Evolutionary conservation across 2,888 invertebrate species (phyloP), one percentile per base, ranked within the genome.

Genomic region (Rhagium mordax): DNA sequence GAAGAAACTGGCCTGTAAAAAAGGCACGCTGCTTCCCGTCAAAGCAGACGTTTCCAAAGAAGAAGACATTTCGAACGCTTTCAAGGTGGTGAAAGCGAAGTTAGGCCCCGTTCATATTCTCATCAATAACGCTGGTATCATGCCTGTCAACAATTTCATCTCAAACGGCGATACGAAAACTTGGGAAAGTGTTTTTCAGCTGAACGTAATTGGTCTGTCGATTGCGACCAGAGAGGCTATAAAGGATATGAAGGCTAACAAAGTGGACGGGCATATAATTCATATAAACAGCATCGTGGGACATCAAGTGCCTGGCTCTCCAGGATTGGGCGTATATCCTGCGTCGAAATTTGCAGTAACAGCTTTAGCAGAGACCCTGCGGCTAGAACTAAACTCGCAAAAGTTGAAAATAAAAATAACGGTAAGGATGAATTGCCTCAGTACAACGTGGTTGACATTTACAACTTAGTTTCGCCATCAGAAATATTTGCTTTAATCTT

Each of bases 111-210:
- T 87, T 10, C 83, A 86, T 62, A 82, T 87, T 59, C 78, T 87
- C 47, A 81, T 87, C 3, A 88, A 87, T 66, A 87, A 87, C 69
- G 87, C 87, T 15, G 88, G 86, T n/a, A 41, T 15, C 2, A 41
- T 41, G 41, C 41, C 41, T 1, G 3, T 0, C 4, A 41, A 41
- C 5, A 41, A n/a, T 29, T 18, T 41, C n/a, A 21, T 69, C 5
- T n/a, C 20, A 5, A 41, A 61, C 16, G 69, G 51, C 8, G 75
- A 74, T 41, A 71, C 75, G 1, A 61, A 76, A 48, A n/a, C 48
- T 51, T 75, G 74, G 75, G 66, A 29, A 29, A 59, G 41, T 8
- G 24, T 70, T 3, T 29, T 80, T 5, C 74, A 81, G 53, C 59
- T 80, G 8, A 79, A 79, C 13, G 79, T 81, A n/a, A 49, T 79